These are phyloP conservation scores for Ennomos erosarius DNA, from an alignment of 2,888 invertebrate species.

Conservation along the genomic window DNA sequence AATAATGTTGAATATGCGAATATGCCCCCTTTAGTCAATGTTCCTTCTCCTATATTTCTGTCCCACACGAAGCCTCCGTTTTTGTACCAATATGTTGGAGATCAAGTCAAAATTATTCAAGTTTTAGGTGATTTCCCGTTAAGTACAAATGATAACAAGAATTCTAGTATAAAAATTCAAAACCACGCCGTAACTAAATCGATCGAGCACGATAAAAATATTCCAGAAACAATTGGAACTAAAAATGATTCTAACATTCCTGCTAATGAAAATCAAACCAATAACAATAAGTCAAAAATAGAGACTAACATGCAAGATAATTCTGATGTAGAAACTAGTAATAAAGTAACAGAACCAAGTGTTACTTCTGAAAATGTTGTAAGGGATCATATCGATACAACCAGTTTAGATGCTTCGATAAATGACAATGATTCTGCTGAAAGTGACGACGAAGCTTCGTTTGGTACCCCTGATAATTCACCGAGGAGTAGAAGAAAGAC, in stretches of 20 bases:
- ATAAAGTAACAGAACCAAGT: slow-evolving; percentile 12
- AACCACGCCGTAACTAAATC: slow-evolving; percentile 10
- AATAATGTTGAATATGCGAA: slow-evolving; percentile 74
- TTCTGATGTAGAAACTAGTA: slow-evolving; percentile 21
- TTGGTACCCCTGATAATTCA: slow-evolving; percentile 77
- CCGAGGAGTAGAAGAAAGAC: slow-evolving; percentile 70
- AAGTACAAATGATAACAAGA: slow-evolving; percentile 53
- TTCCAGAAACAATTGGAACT: not conserved
- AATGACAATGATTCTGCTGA: slow-evolving; percentile 66
- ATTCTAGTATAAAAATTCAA: slow-evolving; percentile 48
- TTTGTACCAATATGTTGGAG: slow-evolving; percentile 76
- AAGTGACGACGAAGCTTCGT: slow-evolving; percentile 78
- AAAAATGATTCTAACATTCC: slow-evolving; percentile 22
- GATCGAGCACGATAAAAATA: not conserved
- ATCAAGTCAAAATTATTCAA: slow-evolving; percentile 76
- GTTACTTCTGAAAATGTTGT: slow-evolving; percentile 21
- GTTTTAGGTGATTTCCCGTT: slow-evolving; percentile 74
- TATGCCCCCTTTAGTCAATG: slow-evolving; percentile 76
- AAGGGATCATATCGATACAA: slow-evolving; percentile 43
- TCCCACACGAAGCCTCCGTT: slow-evolving; percentile 78
- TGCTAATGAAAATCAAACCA: slow-evolving; percentile 17
- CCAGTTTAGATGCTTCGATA: slow-evolving; percentile 52
- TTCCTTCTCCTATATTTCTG: slow-evolving; percentile 67
- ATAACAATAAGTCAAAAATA: slow-evolving; percentile 8
- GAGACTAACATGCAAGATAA: slow-evolving; percentile 30